Conservation (phyloP, 2,113 vertebrate species). For the Indicator maculatus region DNA sequence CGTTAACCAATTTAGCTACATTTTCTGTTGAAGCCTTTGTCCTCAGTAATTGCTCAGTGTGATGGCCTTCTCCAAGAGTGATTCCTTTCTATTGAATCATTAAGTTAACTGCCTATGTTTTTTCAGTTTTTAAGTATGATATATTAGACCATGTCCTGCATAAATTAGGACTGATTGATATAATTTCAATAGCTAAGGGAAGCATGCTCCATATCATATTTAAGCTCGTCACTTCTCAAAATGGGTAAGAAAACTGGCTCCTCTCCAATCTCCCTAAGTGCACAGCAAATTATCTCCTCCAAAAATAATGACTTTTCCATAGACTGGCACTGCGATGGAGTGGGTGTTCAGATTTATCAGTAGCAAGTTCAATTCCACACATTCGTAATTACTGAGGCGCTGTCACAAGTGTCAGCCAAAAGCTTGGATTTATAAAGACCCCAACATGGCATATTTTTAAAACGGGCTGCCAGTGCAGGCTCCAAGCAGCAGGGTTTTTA, state of each 20-base stretch:
- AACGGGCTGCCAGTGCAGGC: not conserved
- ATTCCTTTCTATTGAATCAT: not conserved
- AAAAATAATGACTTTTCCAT: conserved; percentile 20
- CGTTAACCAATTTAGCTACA: not conserved
- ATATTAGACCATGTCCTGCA: not conserved
- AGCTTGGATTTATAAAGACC: conserved; percentile 12
- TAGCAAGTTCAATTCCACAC: conserved; percentile 14
- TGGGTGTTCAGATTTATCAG: conserved; percentile 32
- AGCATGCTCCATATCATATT: not conserved
- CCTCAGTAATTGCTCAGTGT: not conserved
- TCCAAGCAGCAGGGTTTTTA: not conserved
- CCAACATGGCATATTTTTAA: not conserved
- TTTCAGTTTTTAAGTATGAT: not conserved
- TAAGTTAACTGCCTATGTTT: not conserved
- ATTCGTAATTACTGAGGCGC: conserved; percentile 6
- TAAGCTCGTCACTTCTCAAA: not conserved
- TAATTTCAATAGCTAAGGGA: not conserved
- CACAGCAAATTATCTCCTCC: not conserved
- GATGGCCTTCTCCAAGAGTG: not conserved
- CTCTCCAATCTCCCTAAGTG: not conserved
- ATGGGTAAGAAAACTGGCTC: conserved; percentile 4
- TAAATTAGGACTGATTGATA: conserved; percentile 20
- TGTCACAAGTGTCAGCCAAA: conserved; percentile 23
- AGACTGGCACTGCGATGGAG: not conserved
- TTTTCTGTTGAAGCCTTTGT: not conserved